Evolutionary conservation across 2,888 invertebrate species (phyloP).

Genomic region (Amblyjoppa proteus): DNA sequence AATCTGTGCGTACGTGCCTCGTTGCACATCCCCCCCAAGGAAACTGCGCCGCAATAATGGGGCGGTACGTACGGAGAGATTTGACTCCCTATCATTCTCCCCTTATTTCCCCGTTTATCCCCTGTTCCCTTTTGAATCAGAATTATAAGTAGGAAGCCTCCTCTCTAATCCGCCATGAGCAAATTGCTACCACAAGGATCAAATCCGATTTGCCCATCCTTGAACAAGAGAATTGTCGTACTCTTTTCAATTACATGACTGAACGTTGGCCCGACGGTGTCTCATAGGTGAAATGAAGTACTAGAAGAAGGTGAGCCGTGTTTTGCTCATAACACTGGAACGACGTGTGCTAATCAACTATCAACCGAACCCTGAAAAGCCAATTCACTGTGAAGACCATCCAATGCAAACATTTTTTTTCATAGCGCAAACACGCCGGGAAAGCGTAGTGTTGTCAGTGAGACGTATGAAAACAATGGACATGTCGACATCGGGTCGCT

Average conservation of each 20-base stretch:
- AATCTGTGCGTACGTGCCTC: slow-evolving; percentile 55
- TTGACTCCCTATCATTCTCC: slow-evolving; percentile 24
- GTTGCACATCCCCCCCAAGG: not conserved
- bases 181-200: slow-evolving; percentile 41
- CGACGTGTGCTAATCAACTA: too few species aligned
- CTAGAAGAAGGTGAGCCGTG: too few species aligned
- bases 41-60: slow-evolving; percentile 44
- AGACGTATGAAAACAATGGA: not conserved
- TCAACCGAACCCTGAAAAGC: not conserved
- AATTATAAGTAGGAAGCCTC: slow-evolving; percentile 48
- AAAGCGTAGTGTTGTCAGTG: not conserved
- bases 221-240: slow-evolving; percentile 20
- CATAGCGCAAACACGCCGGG: not conserved
- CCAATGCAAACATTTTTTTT: not conserved
- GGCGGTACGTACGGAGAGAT: slow-evolving; percentile 37
- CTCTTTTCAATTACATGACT: slow-evolving; percentile 6
- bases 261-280: too few species aligned
- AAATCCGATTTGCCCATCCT: not conserved
- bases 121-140: slow-evolving; percentile 32
- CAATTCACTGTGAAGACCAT: not conserved
- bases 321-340: too few species aligned
- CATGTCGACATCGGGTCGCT: not conserved
- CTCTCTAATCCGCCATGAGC: slow-evolving; percentile 36
- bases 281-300: too few species aligned
- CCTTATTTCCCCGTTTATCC: slow-evolving; percentile 27